Conservation (phyloP, 2,113 vertebrate genomes). For the Sialia sialis region DNA sequence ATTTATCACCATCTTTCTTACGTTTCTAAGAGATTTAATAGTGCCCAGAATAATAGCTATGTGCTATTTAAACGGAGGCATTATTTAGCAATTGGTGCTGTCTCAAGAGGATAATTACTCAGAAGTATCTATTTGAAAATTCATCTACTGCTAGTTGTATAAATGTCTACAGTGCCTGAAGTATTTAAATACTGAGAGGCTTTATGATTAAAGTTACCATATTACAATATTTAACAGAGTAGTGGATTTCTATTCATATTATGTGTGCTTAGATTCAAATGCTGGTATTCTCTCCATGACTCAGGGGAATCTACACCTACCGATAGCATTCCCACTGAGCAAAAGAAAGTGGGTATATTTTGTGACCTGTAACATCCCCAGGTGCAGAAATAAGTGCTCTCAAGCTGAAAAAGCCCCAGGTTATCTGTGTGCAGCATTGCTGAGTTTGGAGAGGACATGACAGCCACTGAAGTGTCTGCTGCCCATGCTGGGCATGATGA, state of each 20-base stretch:
- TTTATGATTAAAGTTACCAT: constrained; percentile 28
- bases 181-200: constrained; percentile 39
- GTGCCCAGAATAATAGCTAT: constrained; percentile 51
- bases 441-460: background rate
- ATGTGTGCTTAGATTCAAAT: background rate
- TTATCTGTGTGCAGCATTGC: background rate
- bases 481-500: background rate
- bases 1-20: constrained; percentile 59
- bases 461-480: background rate
- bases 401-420: background rate
- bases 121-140: constrained; percentile 65
- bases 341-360: background rate
- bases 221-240: constrained; percentile 50
- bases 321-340: background rate
- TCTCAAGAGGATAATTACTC: constrained; percentile 62
- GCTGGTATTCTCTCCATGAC: background rate
- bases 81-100: constrained; percentile 50
- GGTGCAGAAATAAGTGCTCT: background rate
- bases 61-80: constrained; percentile 58
- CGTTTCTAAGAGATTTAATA: constrained; percentile 51
- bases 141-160: constrained; percentile 51
- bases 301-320: background rate
- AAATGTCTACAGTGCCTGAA: constrained; percentile 54
- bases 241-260: constrained; percentile 33
- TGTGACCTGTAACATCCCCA: background rate